Evolutionary conservation across 2,113 vertebrate species (phyloP).

Genomic region (Struthio camelus): DNA sequence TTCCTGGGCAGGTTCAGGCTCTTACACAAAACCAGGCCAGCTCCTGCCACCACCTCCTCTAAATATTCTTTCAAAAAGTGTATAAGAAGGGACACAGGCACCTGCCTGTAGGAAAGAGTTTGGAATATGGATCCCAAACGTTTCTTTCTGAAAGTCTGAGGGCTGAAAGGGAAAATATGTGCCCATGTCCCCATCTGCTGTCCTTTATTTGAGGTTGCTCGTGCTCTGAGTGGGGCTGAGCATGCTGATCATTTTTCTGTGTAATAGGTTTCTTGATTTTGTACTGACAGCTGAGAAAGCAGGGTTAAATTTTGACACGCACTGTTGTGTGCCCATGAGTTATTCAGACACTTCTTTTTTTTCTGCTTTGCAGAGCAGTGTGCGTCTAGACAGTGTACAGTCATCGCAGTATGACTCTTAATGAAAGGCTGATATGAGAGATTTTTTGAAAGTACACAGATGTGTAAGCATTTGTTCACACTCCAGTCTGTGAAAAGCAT

Average conservation of each 20-base stretch:
- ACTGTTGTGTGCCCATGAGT: too few species aligned
- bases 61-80: not conserved
- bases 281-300: not conserved
- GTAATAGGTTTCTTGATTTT: fast-evolving
- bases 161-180: not conserved
- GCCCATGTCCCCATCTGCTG: not conserved
- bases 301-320: not conserved
- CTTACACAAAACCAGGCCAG: not conserved
- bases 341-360: not conserved
- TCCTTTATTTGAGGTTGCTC: not conserved
- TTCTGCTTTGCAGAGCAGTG: not conserved
- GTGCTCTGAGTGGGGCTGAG: not conserved
- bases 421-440: not conserved
- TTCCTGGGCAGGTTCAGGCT: not conserved
- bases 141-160: not conserved
- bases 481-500: not conserved
- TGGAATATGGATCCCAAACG: not conserved
- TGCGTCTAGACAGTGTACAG: not conserved
- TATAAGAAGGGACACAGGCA: not conserved
- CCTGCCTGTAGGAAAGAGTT: not conserved
- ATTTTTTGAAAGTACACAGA: not conserved
- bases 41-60: not conserved
- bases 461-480: not conserved
- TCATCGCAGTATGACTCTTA: not conserved
- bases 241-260: not conserved